These are phyloP conservation scores for Plutomurus gul DNA, from an alignment of 1,140 invertebrate species.

Conservation along the genomic window DNA sequence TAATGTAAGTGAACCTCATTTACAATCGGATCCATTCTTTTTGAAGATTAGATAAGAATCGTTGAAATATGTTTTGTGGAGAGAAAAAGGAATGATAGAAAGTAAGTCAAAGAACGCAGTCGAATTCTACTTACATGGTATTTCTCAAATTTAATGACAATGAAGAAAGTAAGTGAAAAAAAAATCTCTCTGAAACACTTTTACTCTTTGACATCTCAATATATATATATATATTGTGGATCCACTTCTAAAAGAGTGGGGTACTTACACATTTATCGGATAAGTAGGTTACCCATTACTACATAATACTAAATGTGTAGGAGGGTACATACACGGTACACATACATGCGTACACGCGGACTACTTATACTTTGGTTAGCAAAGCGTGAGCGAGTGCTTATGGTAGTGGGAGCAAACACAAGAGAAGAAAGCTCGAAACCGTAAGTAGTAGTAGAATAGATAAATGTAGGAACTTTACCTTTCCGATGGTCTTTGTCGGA, in stretches of 20 bases:
- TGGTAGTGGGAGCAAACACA: not conserved
- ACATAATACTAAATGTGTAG: no score
- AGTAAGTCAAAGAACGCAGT: not conserved
- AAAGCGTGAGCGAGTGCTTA: no score
- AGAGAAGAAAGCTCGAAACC: not conserved
- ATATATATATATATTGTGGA: no score
- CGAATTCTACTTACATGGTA: not conserved
- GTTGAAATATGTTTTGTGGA: not conserved
- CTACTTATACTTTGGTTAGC: no score
- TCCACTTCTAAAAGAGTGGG: no score
- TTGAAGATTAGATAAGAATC: conserved; percentile 4
- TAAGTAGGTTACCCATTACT: no score
- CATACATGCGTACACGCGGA: no score
- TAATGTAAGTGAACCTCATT: not conserved
- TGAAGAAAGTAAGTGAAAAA: not conserved
- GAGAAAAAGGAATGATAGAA: not conserved
- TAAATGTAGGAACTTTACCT: conserved; percentile 17
- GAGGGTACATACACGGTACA: no score
- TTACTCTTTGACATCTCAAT: no score
- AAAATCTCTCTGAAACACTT: no score
- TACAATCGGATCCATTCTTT: not conserved
- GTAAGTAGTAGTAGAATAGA: not conserved
- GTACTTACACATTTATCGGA: no score
- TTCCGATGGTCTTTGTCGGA: conserved; percentile 5
- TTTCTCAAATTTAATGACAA: not conserved